These are phyloP conservation scores for Agriopis aurantiaria DNA, from an alignment of 2,888 invertebrate genomes.

Conservation along the genomic window DNA sequence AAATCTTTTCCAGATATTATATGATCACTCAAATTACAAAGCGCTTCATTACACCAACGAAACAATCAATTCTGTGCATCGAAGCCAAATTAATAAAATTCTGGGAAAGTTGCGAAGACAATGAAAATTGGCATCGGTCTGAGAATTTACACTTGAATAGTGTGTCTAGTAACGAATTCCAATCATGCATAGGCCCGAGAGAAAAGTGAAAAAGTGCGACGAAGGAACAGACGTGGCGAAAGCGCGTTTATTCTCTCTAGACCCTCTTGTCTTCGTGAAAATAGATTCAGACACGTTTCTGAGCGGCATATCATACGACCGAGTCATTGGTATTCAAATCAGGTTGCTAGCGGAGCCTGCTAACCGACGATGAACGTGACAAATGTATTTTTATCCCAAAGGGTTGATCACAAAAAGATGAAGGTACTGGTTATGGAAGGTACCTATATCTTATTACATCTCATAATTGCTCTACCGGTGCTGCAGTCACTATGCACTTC, in stretches of 20 bases:
- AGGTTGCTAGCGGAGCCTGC: conserved; percentile 16
- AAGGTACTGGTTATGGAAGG: neutral
- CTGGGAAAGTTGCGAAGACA: conserved; percentile 36
- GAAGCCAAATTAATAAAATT: conserved; percentile 25
- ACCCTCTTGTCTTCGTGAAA: conserved; percentile 43
- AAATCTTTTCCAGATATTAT: conserved; percentile 13
- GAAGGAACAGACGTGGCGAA: conserved; percentile 41
- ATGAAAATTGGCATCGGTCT: conserved; percentile 36
- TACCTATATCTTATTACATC: neutral
- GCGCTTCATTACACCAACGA: conserved; percentile 12
- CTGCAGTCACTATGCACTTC: conserved; percentile 4
- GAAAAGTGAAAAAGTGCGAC: conserved; percentile 47
- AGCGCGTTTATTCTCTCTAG: conserved; percentile 44
- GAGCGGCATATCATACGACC: conserved; percentile 17
- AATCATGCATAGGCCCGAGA: conserved; percentile 47
- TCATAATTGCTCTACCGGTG: neutral
- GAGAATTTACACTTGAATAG: conserved; percentile 37
- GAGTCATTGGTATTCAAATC: conserved; percentile 33
- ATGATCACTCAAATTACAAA: conserved; percentile 5
- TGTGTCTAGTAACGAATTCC: conserved; percentile 48
- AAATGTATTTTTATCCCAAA: conserved; percentile 22
- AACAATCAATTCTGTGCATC: conserved; percentile 16
- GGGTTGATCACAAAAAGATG: neutral
- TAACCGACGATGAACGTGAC: conserved; percentile 25
- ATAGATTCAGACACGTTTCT: conserved; percentile 28